Conservation (phyloP, 2,797 vertebrate genomes). For the Parotocinclus haroldoi region DNA sequence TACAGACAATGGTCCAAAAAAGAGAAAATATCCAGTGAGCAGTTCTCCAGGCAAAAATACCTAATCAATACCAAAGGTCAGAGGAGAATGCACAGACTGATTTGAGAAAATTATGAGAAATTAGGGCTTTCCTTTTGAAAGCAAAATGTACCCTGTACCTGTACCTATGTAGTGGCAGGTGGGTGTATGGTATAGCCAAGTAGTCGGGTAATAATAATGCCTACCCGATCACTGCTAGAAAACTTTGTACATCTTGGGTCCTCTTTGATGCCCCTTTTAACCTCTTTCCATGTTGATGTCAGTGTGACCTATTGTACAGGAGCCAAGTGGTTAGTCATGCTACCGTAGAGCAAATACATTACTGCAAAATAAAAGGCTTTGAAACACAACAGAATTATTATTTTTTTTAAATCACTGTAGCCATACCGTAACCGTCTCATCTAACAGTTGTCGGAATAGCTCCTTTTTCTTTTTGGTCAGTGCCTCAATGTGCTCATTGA, state of each 20-base stretch:
- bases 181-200: too few relatives aligned
- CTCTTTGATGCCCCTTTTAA: constrained; percentile 98
- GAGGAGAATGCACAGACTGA: too few relatives aligned
- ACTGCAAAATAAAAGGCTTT: not conserved
- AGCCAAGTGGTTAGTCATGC: not conserved
- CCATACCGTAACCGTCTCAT: constrained; percentile 81
- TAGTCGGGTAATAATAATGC: constrained; percentile 25
- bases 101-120: too few relatives aligned
- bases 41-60: too few relatives aligned
- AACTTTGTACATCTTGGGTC: constrained; percentile 98
- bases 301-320: constrained; percentile 83
- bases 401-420: not conserved
- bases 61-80: too few relatives aligned
- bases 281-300: constrained; percentile 97
- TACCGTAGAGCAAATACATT: not conserved
- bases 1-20: too few relatives aligned
- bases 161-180: too few relatives aligned
- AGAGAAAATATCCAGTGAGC: too few relatives aligned
- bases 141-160: too few relatives aligned
- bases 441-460: constrained; percentile 93
- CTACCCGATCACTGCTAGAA: constrained; percentile 94
- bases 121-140: too few relatives aligned
- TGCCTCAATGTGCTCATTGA: constrained; percentile 95
- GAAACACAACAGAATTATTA: too few relatives aligned
- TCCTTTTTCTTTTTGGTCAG: constrained; percentile 98